These are phyloP conservation scores for Seriola aureovittata DNA, from an alignment of 2,113 vertebrate species.

Conservation along the genomic window DNA sequence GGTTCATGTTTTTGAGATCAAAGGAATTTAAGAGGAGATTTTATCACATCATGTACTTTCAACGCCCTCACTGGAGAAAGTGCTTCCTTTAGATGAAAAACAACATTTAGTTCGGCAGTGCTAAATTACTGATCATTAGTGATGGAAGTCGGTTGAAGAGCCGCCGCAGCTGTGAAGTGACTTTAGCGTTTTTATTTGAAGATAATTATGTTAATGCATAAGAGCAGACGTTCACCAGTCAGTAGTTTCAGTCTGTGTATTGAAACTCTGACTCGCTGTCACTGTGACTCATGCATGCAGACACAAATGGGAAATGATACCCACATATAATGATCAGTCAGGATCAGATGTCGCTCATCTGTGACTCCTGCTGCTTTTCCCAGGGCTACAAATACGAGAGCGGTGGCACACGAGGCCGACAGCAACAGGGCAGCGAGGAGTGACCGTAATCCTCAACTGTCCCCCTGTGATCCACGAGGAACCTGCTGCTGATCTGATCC, in stretches of 20 bases:
- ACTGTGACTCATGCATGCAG: conserved; percentile 54
- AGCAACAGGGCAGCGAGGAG: conserved; percentile 51
- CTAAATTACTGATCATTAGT: background rate
- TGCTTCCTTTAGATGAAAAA: background rate
- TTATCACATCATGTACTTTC: conserved; percentile 31
- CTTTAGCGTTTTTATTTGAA: background rate
- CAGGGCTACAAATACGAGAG: conserved; percentile 44
- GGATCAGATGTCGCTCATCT: conserved; percentile 68
- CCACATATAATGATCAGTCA: conserved; percentile 41
- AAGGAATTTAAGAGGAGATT: conserved; percentile 26
- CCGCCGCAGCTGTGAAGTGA: background rate
- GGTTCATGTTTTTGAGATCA: conserved; percentile 17
- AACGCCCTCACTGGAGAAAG: background rate
- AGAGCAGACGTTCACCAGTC: conserved; percentile 18
- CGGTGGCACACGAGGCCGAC: conserved; percentile 30
- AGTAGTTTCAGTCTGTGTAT: conserved; percentile 34
- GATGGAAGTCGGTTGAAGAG: background rate
- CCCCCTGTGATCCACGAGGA: conserved; percentile 42
- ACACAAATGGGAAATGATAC: conserved; percentile 67
- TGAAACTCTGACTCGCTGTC: conserved; percentile 37
- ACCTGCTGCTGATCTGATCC: conserved; percentile 64
- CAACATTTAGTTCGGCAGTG: background rate
- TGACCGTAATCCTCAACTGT: conserved; percentile 61
- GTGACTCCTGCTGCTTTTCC: conserved; percentile 56
- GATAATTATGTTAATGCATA: background rate